Percentiles rank a stretch among this genome's conserved stretches.
These are phyloP conservation scores for Microcebus ravelobensis DNA, from an alignment of 2,113 vertebrate species.

Conservation along the genomic window DNA sequence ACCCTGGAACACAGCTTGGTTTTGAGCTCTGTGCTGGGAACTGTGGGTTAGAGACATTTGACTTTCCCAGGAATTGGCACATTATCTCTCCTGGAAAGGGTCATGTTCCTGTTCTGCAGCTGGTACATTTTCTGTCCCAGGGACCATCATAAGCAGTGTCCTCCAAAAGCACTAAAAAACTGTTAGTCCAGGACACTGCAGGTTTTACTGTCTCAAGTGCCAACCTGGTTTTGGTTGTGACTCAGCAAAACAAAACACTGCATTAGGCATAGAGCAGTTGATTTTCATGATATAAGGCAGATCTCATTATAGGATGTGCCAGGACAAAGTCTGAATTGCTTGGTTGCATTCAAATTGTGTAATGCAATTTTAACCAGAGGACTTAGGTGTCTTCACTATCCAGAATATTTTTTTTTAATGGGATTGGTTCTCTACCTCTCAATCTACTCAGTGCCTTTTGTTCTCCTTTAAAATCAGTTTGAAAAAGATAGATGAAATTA, in stretches of 20 bases:
- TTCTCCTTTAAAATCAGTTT: slow-evolving; percentile 3
- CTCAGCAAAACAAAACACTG: slow-evolving; percentile 66
- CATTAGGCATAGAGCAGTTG: background rate
- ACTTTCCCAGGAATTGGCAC: background rate
- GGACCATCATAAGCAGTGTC: background rate
- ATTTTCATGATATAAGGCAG: slow-evolving; percentile 24
- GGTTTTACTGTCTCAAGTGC: background rate
- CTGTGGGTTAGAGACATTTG: background rate
- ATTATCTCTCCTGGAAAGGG: background rate
- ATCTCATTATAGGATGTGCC: background rate
- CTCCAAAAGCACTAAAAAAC: background rate
- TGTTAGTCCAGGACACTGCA: slow-evolving; percentile 11
- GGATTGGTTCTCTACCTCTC: background rate
- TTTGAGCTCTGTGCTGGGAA: background rate
- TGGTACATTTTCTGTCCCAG: background rate
- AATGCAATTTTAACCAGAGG: slow-evolving; percentile 11
- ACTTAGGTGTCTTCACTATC: background rate
- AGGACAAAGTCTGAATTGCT: background rate
- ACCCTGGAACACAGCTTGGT: background rate
- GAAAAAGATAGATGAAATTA: slow-evolving; percentile 33
- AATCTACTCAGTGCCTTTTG: background rate
- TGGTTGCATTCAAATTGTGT: background rate
- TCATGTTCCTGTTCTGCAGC: background rate
- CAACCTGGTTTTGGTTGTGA: slow-evolving; percentile 35
- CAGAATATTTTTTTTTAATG: background rate